Conservation (phyloP, 2,113 vertebrate genomes). For the Condylura cristata region DNA sequence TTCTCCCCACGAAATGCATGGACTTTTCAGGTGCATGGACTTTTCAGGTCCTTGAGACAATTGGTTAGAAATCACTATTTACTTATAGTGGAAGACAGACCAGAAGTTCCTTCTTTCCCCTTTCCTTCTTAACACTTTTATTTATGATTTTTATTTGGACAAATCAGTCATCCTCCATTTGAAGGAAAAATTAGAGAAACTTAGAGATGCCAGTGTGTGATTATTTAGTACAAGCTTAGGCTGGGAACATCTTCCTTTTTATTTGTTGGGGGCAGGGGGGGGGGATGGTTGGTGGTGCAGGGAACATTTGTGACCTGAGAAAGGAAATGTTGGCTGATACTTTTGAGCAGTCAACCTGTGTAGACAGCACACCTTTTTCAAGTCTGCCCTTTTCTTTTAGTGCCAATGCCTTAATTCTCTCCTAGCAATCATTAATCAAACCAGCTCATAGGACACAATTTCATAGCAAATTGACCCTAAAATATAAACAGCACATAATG, state of each 20-base stretch:
- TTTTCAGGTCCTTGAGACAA: neutral
- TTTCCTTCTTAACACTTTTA: neutral
- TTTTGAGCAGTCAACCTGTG: neutral
- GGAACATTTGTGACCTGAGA: constrained; percentile 1
- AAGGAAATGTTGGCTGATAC: neutral
- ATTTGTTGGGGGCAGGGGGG: neutral
- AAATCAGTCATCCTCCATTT: neutral
- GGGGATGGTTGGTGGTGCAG: no score
- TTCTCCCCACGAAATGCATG: neutral
- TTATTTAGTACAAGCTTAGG: neutral
- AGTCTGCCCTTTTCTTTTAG: neutral
- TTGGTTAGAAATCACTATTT: constrained; percentile 36
- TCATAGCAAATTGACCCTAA: constrained; percentile 22
- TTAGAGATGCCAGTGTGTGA: neutral
- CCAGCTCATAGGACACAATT: neutral
- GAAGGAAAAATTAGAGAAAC: neutral
- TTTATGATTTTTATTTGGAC: constrained; percentile 28
- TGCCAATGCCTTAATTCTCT: neutral
- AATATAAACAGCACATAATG: neutral
- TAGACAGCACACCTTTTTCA: neutral
- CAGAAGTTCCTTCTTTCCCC: neutral
- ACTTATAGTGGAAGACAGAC: neutral
- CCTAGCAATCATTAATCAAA: constrained; percentile 12
- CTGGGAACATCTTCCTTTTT: neutral
- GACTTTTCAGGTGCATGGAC: neutral